Percentiles rank a stretch among this genome's conserved stretches.
phyloP scores from a whole-genome alignment of 2,113 vertebrate species.

The Micromys minutus region DNA sequence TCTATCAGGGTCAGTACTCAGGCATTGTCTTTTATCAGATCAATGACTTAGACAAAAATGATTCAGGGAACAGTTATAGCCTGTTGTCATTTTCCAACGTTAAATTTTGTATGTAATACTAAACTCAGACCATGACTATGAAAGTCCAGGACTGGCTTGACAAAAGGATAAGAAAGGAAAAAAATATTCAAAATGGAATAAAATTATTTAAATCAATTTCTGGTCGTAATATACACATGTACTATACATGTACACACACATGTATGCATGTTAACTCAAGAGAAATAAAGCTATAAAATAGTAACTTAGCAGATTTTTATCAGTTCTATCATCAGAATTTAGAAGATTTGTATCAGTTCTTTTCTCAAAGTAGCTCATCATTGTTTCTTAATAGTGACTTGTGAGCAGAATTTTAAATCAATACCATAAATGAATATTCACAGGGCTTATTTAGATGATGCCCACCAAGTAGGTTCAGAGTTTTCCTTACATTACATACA shows the following conservation, averaged over 20 bases:
- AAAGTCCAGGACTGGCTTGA: not conserved
- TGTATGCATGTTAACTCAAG: not conserved
- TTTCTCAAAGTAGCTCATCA: not conserved
- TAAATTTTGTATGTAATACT: conserved; percentile 11
- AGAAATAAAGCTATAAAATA: conserved; percentile 24
- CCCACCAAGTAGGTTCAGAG: conserved; percentile 61
- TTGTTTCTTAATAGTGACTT: not conserved
- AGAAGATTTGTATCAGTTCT: not conserved
- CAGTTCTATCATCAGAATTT: not conserved
- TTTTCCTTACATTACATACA: conserved; percentile 63
- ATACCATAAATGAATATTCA: conserved; percentile 61
- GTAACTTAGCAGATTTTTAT: not conserved
- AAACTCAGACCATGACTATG: not conserved
- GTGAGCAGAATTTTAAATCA: not conserved
- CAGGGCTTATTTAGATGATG: conserved; percentile 64
- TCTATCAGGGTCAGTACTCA: conserved; percentile 5
- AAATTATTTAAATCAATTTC: conserved; percentile 25
- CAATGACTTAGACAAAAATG: conserved; percentile 29
- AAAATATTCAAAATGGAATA: conserved; percentile 28
- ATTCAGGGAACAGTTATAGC: not conserved
- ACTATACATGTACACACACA: not conserved
- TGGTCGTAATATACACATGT: not conserved
- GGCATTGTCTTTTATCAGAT: conserved; percentile 19
- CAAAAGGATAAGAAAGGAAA: conserved; percentile 20
- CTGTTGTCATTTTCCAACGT: not conserved